Base-by-base conservation (phyloP, 2,888 invertebrate species). In the Epinotia nisella region DNA sequence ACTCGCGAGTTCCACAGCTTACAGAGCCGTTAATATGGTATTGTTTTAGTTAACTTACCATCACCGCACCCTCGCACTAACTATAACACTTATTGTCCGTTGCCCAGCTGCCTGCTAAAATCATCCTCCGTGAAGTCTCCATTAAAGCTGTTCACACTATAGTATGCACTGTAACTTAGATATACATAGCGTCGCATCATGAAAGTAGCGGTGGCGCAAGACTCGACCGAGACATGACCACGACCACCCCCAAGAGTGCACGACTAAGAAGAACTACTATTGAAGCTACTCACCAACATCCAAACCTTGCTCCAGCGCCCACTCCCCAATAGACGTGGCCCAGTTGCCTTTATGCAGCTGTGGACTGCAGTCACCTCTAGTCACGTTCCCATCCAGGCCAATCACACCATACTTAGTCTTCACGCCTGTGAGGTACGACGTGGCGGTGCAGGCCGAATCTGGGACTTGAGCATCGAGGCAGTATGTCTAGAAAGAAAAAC, bases 391-490 rank as follows among this genome's bases (percentile, higher is more conserved):
- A 4, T 96, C 95, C 0, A 97, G 94, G 0, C 97, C 97, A 0
- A 96, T 94, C 1, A 96, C 95, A 0, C 94, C 94, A 71, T 94
- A 95, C 81, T 96, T 96, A 0, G 94, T 95, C 88, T 97, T 97
- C 29, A 96, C 95, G 0, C 97, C 97, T 0, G 94, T 92, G n/a
- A 96, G 88, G 81, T 95, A 96, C 0, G 96, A 96, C 0, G 96
- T 96, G 0, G 96, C 95, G 0, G 96, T 95, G 75, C 96, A 96
- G 0, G 97, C 97, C 0, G 96, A 97, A 84, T 97, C 97, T 0
- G 97, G 94, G 0, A 96, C 96, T 90, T 96, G 96, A 10, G 92
- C 94, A 81, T 96, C 95, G 39, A 95, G 91, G 86, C 95, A 95
- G 83, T 95, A 95, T 0, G 95, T 95, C 95, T 95, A 84, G 15